Evolutionary conservation across 2,888 invertebrate genomes (phyloP).

Genomic region (Germaria angustata): DNA sequence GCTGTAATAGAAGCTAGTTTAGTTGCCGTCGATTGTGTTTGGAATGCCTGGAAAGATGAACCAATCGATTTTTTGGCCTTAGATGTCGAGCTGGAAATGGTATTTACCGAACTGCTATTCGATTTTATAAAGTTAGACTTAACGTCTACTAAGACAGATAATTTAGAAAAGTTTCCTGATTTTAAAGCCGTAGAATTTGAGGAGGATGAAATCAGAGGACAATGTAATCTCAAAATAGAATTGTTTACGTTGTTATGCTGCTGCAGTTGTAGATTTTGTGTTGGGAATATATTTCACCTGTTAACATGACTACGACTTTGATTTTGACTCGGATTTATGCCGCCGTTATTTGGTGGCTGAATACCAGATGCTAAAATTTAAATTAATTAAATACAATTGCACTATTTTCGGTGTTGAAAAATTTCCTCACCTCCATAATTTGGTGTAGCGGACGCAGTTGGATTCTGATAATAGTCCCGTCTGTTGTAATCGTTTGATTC

Average conservation of each 20-base stretch:
- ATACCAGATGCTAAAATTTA: constrained; percentile 63
- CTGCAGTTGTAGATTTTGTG: constrained; percentile 58
- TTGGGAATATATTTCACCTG: constrained; percentile 78
- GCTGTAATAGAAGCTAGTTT: constrained; percentile 16
- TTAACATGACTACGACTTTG: constrained; percentile 80
- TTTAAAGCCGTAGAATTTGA: constrained; percentile 60
- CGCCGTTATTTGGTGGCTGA: constrained; percentile 70
- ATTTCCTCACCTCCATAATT: constrained; percentile 74
- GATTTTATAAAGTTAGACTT: constrained; percentile 57
- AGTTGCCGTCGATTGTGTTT: constrained; percentile 27
- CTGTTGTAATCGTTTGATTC: constrained; percentile 77
- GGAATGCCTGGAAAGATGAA: constrained; percentile 26
- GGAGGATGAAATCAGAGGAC: constrained; percentile 60
- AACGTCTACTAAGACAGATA: constrained; percentile 55
- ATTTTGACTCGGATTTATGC: constrained; percentile 78
- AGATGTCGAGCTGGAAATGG: constrained; percentile 57
- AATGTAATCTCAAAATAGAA: constrained; percentile 59
- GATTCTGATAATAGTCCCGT: constrained; percentile 79
- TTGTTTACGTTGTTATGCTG: constrained; percentile 64
- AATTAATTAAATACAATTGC: not conserved
- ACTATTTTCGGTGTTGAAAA: not conserved
- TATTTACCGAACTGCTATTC: constrained; percentile 52
- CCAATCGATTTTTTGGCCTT: constrained; percentile 23
- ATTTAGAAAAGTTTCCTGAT: constrained; percentile 47
- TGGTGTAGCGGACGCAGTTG: constrained; percentile 71